A percentile compares a stretch with the other conserved stretches of the same genome.
Conservation (phyloP, 1,140 invertebrate species). For the Conus ventricosus region DNA sequence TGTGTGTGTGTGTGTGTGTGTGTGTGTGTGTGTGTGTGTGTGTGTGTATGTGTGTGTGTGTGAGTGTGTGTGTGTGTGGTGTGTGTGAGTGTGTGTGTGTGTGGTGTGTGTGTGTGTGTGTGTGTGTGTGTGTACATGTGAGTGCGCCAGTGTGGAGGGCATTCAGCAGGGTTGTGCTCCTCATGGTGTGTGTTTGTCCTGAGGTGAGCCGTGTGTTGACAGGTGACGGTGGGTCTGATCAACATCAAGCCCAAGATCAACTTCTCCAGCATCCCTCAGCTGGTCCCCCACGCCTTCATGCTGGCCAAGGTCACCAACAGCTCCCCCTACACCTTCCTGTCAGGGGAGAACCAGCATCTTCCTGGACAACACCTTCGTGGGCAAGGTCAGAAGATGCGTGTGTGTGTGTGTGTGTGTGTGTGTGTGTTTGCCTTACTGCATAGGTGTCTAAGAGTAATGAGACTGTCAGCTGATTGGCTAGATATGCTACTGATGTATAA, state of each 20-base stretch:
- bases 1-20: background rate
- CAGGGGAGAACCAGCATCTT: constrained; percentile 74
- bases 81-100: background rate
- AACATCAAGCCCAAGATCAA: constrained; percentile 70
- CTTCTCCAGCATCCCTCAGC: constrained; percentile 72
- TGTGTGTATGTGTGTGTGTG: too few species aligned
- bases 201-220: background rate
- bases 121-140: background rate
- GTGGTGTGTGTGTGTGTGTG: background rate
- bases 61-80: background rate
- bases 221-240: constrained; percentile 70
- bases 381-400: constrained; percentile 64
- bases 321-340: constrained; percentile 69
- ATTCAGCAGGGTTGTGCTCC: background rate
- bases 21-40: too few species aligned
- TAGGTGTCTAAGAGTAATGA: too few species aligned
- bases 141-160: background rate
- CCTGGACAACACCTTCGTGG: constrained; percentile 75
- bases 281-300: constrained; percentile 70
- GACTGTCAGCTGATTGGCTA: too few species aligned
- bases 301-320: constrained; percentile 71
- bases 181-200: background rate
- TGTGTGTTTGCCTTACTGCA: too few species aligned
- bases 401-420: too few species aligned
- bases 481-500: too few species aligned